Base-by-base conservation (phyloP, 2,888 invertebrate species). In the Limnephilus auricula region DNA sequence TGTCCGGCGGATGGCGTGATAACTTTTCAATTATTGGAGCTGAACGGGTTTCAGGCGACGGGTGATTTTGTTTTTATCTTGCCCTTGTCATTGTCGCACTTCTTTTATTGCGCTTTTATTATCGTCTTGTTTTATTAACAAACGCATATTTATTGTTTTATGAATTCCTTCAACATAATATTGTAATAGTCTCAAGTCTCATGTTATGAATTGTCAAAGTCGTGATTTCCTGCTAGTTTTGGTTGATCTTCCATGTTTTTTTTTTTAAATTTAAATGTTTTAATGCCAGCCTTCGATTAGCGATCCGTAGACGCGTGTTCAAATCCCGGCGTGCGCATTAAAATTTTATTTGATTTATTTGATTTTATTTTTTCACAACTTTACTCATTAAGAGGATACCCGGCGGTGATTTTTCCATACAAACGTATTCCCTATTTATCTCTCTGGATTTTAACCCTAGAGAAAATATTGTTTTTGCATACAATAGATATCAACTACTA, bases 21-120 rank as follows among this genome's bases (percentile, higher is more conserved):
- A 90, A 90, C 90, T 92, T 92, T 92, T 91, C 92, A 91, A 92
- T 90, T 92, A 90, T 80, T 78, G 18, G 34, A 15, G n/a, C 89
- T 34, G 30, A 89, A 89, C 89, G 31, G 89, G 89, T 89, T 89
- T 32, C 50, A 25, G 80, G 50, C 89, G 89, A 80, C 89, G 89
- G 15, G 80, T 80, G 79, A 9, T 80, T 86, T 86, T 86, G 50
- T 86, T 86, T 50, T 45, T 50, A 18, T 86, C 6, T 65, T 65
- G 65, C 9, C 65, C 25, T 65, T 65, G 86, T 86, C 86, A 86
- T 30, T 86, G 15, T 50, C 31, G 65, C 40, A 50, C 30, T 86
- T 50, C 50, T 86, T n/a, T 31, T 31, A 30, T 86, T 50, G 65
- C 65, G 25, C 65, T 25, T 65, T 65, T 25, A 65, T 65, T 65